These are phyloP conservation scores for Tangara arthus DNA, from an alignment of 2,797 vertebrate species.

Conservation along the genomic window DNA sequence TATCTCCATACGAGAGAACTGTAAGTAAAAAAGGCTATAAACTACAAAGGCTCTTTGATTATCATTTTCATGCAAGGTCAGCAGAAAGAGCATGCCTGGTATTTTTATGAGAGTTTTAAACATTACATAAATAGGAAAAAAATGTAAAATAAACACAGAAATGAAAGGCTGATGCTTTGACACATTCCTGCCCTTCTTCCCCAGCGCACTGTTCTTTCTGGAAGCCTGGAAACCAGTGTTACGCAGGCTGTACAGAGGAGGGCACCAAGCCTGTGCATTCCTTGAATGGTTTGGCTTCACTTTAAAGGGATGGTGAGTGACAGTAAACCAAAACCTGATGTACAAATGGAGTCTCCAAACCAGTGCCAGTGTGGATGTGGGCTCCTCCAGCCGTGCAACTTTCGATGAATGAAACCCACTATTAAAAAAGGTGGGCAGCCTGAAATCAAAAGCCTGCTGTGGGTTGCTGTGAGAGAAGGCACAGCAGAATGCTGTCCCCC, in stretches of 20 bases:
- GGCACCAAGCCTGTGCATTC: neutral
- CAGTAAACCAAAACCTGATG: neutral
- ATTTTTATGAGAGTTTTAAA: neutral
- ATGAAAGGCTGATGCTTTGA: neutral
- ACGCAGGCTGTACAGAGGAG: neutral
- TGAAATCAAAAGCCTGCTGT: neutral
- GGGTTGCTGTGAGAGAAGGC: neutral
- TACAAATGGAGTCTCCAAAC: neutral
- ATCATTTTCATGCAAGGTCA: conserved; percentile 25
- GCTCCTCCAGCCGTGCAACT: neutral
- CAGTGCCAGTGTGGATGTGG: neutral
- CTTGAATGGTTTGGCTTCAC: neutral
- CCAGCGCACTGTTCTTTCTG: accelerated
- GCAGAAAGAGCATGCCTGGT: neutral
- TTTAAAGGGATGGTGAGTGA: neutral
- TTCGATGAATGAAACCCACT: neutral
- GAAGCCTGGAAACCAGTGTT: neutral
- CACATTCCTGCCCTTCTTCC: neutral
- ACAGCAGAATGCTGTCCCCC: neutral
- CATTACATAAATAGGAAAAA: no score
- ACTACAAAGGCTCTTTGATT: conserved; percentile 38
- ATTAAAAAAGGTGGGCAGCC: neutral
- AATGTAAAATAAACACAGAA: no score
- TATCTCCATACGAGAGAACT: neutral
- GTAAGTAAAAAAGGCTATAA: neutral